Evolutionary conservation across 2,113 vertebrate species (phyloP), one percentile per base, ranked within the genome.

Genomic region (Blennius ocellaris): DNA sequence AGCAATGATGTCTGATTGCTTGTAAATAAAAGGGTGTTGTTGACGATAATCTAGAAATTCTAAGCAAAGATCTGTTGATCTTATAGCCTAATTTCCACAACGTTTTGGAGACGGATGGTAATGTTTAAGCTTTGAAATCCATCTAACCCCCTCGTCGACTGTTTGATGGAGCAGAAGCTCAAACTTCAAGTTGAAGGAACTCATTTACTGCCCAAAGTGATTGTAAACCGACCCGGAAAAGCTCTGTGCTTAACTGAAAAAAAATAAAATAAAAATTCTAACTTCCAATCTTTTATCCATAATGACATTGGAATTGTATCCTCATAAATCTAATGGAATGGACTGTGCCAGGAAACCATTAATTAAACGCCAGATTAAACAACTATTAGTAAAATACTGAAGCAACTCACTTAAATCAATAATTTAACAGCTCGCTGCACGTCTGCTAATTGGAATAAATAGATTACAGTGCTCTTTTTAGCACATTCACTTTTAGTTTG

Each of bases 341-440:
- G 64, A 75, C 60, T 49, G 44, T n/a, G 15, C 57, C 45, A 40
- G 57, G 17, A 65, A 30, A 54, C 55, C 21, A 30, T 30, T 30
- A 69, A 76, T 84, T 78, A 77, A 71, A 67, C 44, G 36, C n/a
- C 50, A 51, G 47, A 80, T 86, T 80, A 69, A 81, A 17, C 44
- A 61, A 55, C 41, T 38, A 16, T 69, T 55, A 38, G 17, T 21
- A n/a, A 74, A 71, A 60, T 15, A 51, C 53, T 52, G 43, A 68
- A 53, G 63, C 43, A 43, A 14, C 53, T 48, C 0, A 68, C 53
- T 66, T 39, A 39, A 16, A 58, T 14, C 10, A 38, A 56, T 36
- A 55, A 37, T 67, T 45, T 44, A 64, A 70, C 59, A 51, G 49
- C 51, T 70, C 38, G 52, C 3, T 54, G 57, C 51, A 8, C 3